These are phyloP conservation scores for Sycophila sp. DNA, from an alignment of 1,140 invertebrate genomes.

Conservation along the genomic window DNA sequence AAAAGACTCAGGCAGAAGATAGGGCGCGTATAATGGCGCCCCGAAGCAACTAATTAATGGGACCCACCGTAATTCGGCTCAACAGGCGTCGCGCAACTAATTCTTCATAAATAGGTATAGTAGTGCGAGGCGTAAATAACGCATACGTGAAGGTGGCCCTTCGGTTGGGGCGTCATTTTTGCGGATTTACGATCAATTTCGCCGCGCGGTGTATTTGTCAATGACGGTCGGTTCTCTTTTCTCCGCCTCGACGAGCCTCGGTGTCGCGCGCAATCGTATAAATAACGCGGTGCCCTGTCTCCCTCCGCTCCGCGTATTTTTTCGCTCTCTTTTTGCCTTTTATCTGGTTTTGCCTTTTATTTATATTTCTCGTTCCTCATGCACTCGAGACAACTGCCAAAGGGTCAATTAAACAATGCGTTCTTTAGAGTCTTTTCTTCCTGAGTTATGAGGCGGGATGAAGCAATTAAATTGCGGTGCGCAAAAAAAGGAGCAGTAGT, in stretches of 20 bases:
- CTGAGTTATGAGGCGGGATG: too few species aligned
- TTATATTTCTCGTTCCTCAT: neutral
- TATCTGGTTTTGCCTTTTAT: neutral
- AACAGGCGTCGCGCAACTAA: too few species aligned
- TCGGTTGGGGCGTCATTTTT: slow-evolving; percentile 22
- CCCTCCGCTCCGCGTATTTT: neutral
- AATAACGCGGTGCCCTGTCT: slow-evolving; percentile 9
- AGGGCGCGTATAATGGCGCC: too few species aligned
- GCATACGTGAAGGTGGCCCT: slow-evolving; percentile 44
- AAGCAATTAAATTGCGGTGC: too few species aligned
- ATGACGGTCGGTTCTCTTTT: too few species aligned
- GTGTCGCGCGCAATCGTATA: neutral
- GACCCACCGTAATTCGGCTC: too few species aligned
- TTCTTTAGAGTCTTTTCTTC: too few species aligned
- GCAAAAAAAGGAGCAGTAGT: too few species aligned
- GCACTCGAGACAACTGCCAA: neutral
- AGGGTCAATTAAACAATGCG: too few species aligned
- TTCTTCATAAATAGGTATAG: slow-evolving; percentile 12
- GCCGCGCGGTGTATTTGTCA: slow-evolving; percentile 15
- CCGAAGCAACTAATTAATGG: too few species aligned
- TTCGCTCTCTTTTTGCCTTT: neutral
- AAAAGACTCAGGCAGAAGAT: too few species aligned
- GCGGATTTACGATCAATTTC: slow-evolving; percentile 23
- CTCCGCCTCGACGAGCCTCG: too few species aligned
- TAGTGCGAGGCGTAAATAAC: slow-evolving; percentile 26